phyloP scores from a whole-genome alignment of 2,113 vertebrate genomes.

The Donacobius atricapilla region DNA sequence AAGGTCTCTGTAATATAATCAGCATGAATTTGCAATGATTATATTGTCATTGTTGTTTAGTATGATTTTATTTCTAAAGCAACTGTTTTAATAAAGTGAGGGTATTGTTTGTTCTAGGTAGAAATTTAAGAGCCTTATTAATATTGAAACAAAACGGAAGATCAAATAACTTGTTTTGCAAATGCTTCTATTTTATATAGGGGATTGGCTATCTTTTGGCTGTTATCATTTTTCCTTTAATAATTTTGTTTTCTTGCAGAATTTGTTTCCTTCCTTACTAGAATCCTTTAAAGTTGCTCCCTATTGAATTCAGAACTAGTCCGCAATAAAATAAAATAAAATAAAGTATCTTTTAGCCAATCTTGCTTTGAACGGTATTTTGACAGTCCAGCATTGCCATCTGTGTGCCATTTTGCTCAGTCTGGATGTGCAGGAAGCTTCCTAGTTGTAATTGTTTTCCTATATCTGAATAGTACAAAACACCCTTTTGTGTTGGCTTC shows the following conservation, averaged over 20 bases:
- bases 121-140: not conserved
- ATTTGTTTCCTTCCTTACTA: not conserved
- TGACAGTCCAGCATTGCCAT: not conserved
- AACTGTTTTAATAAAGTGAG: not conserved
- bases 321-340: not conserved
- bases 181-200: not conserved
- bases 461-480: not conserved
- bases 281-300: not conserved
- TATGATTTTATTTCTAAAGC: not conserved
- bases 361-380: not conserved
- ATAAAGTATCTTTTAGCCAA: not conserved
- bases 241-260: not conserved
- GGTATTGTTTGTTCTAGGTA: not conserved
- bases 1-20: not conserved
- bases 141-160: not conserved
- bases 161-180: not conserved
- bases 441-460: not conserved
- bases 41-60: not conserved
- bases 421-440: not conserved
- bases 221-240: not conserved
- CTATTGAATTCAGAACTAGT: not conserved
- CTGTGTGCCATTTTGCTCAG: not conserved
- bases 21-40: not conserved
- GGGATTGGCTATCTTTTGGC: not conserved
- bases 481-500: not conserved